These are phyloP conservation scores for Plotosus lineatus DNA, from an alignment of 2,113 vertebrate species.

Conservation along the genomic window DNA sequence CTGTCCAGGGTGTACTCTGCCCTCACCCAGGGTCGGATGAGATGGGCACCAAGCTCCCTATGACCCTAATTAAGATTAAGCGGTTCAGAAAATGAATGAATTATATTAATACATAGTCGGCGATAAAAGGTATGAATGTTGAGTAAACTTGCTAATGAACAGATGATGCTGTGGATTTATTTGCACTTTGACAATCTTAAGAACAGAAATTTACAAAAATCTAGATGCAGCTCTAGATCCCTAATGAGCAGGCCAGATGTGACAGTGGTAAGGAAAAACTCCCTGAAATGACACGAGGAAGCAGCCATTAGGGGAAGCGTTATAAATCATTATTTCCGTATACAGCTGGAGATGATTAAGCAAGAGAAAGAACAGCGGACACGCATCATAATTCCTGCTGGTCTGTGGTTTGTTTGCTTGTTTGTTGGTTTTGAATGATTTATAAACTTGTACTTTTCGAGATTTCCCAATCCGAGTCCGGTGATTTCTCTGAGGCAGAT, in stretches of 20 bases:
- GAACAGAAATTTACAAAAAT: neutral
- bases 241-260: conserved; percentile 1
- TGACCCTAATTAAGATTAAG: no score
- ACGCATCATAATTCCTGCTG: neutral
- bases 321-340: neutral
- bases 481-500: neutral
- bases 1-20: no score
- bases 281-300: neutral
- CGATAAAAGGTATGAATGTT: no score
- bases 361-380: neutral
- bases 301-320: neutral
- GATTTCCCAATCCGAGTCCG: neutral
- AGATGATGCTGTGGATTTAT: neutral
- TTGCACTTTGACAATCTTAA: neutral
- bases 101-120: no score
- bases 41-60: no score
- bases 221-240: neutral
- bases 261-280: neutral
- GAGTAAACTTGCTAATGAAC: neutral
- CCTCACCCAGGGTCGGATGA: no score
- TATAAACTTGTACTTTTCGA: neutral
- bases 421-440: neutral
- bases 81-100: no score
- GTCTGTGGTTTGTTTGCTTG: neutral
- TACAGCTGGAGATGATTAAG: neutral